Evolutionary conservation across 1,140 invertebrate species (phyloP), one percentile per base, ranked within the genome.

Genomic region (Heliothis virescens): DNA sequence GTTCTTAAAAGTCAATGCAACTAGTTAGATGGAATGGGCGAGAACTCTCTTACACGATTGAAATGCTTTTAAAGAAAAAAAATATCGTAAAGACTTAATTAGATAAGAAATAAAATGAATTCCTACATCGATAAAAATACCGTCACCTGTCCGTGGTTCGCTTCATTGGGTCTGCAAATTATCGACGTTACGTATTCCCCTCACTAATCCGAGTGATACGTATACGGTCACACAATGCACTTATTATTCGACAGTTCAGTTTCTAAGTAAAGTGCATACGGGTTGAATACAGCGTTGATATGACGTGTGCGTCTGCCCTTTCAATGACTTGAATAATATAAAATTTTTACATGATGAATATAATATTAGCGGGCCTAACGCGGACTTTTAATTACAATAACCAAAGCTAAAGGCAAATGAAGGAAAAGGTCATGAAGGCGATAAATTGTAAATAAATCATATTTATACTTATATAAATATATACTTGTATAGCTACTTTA

Each of bases 231-330:
- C 91, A 93, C 93, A 94, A 93, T 94, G 93, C 92, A 93, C 91
- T 94, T 94, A 90, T 94, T 94, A 93, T 94, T 94, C 91, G 91
- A 88, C 92, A 92, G 93, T 93, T 89, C 90, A 84, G 85, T 90
- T 94, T 94, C 93, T 94, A 91, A 93, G 93, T 93, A 94, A 94
- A 94, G 85, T 93, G 91, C 91, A 92, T 92, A 89, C 86, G 85
- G 85, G 86, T 87, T 90, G 88, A 87, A 91, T 91, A 88, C 89
- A 82, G 85, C 85, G 86, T 89, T 84, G 84, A 88, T 88, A 92
- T 90, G 91, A 91, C 88, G 88, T 86, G 85, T 88, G 85, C 82
- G 92, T 92, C 92, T 92, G 92, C 86, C 84, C 88, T 92, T 90
- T 83, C 85, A 90, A 92, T 92, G 90, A 90, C 86, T 87, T 80